Conservation (phyloP, 2,113 vertebrate genomes). For the Tragulus kanchil region DNA sequence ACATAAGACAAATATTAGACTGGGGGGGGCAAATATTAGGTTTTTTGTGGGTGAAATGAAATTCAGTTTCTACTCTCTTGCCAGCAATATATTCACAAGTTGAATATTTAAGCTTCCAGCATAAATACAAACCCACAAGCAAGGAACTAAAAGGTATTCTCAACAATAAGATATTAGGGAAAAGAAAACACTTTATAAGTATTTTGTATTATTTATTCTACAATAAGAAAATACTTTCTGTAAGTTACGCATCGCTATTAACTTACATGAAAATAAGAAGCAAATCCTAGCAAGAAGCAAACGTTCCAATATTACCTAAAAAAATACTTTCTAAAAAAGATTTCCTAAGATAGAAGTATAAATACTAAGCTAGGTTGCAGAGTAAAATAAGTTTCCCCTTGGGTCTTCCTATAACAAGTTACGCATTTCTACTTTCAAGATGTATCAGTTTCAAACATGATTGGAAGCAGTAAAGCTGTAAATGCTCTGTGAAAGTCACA, state of each 20-base stretch:
- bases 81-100: constrained; percentile 40
- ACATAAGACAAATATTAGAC: not conserved
- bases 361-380: not conserved
- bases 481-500: constrained; percentile 54
- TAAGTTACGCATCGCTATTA: not conserved
- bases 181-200: not conserved
- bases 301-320: constrained; percentile 14
- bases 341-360: constrained; percentile 25
- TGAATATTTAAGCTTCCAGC: constrained; percentile 46
- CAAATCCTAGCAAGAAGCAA: constrained; percentile 32
- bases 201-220: constrained; percentile 12
- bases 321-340: not conserved
- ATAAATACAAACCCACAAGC: not conserved
- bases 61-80: constrained; percentile 36
- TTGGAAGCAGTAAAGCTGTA: not conserved
- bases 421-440: constrained; percentile 34
- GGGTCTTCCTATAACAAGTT: constrained; percentile 58
- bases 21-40: not conserved
- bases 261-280: constrained; percentile 5
- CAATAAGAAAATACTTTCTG: not conserved
- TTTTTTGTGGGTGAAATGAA: not conserved
- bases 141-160: constrained; percentile 51
- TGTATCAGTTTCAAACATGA: constrained; percentile 59
- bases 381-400: constrained; percentile 38
- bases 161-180: not conserved